Evolutionary conservation across 2,888 invertebrate genomes (phyloP).

Genomic region (Trichogramma dendrolimi): DNA sequence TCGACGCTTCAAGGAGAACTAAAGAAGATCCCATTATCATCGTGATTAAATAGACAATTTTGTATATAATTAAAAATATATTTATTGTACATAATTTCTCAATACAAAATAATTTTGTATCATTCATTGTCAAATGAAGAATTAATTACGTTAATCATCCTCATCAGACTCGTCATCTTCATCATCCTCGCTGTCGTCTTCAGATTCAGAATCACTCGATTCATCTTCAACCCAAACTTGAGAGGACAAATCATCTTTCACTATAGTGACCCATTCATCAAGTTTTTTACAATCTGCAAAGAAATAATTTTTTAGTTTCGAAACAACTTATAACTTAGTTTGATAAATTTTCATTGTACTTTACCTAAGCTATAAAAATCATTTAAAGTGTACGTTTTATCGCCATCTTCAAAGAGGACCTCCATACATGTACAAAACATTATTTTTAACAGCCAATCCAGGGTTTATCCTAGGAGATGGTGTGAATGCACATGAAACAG

Average conservation of each 20-base stretch:
- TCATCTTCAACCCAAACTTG: conserved; percentile 79
- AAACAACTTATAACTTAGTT: not conserved
- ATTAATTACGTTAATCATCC: conserved; percentile 1
- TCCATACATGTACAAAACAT: conserved; percentile 75
- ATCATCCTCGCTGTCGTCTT: conserved; percentile 45
- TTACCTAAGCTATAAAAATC: conserved; percentile 73
- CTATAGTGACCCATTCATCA: conserved; percentile 78
- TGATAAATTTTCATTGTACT: conserved; percentile 27
- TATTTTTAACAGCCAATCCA: conserved; percentile 72
- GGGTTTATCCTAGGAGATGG: conserved; percentile 78
- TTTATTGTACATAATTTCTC: conserved; percentile 21
- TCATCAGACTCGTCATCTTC: conserved; percentile 28
- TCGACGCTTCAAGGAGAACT: conserved; percentile 31
- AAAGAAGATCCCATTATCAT: conserved; percentile 24
- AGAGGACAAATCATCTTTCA: conserved; percentile 61
- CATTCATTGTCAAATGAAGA: conserved; percentile 40
- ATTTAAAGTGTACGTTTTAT: conserved; percentile 72
- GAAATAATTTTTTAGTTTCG: not conserved
- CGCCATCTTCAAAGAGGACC: conserved; percentile 80
- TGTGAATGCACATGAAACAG: conserved; percentile 47
- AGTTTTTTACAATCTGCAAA: conserved; percentile 58
- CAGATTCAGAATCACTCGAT: conserved; percentile 55
- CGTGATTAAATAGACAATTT: conserved; percentile 10
- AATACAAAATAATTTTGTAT: conserved; percentile 15
- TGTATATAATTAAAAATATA: conserved; percentile 14